Conservation (phyloP, 1,140 invertebrate species). For the Camponotus pennsylvanicus region DNA sequence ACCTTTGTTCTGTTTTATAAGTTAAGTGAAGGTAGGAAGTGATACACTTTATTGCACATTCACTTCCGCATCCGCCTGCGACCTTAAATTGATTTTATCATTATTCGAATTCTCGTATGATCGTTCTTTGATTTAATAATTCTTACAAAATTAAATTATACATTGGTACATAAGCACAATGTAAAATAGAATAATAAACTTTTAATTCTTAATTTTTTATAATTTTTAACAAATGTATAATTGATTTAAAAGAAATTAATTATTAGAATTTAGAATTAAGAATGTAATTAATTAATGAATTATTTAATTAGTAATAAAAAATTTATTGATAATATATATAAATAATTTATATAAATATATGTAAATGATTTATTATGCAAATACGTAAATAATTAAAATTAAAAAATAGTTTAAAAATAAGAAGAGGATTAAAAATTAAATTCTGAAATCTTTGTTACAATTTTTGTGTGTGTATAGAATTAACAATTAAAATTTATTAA, state of each 20-base stretch:
- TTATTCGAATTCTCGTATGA: neutral
- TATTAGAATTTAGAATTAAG: too few species aligned
- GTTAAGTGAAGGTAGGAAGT: conserved; percentile 53
- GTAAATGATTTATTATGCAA: too few species aligned
- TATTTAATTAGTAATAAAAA: neutral
- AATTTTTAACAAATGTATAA: neutral
- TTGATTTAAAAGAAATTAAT: conserved; percentile 3
- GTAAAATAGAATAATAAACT: neutral
- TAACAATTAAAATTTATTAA: neutral
- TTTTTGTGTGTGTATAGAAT: neutral
- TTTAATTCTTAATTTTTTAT: neutral
- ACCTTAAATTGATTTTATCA: conserved; percentile 8
- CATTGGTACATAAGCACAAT: too few species aligned
- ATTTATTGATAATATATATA: neutral
- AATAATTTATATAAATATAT: too few species aligned
- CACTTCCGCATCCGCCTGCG: conserved; percentile 26
- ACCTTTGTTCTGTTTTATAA: neutral
- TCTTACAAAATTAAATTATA: neutral
- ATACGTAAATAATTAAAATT: too few species aligned
- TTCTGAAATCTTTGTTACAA: neutral
- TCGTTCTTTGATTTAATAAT: neutral
- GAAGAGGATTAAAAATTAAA: neutral
- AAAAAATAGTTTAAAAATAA: neutral
- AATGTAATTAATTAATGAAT: neutral
- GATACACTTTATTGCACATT: conserved; percentile 12